Percentiles rank a stretch among this genome's conserved stretches.
These are phyloP conservation scores for Hypotaenidia philippensis DNA, from an alignment of 2,797 vertebrate species.

Conservation along the genomic window DNA sequence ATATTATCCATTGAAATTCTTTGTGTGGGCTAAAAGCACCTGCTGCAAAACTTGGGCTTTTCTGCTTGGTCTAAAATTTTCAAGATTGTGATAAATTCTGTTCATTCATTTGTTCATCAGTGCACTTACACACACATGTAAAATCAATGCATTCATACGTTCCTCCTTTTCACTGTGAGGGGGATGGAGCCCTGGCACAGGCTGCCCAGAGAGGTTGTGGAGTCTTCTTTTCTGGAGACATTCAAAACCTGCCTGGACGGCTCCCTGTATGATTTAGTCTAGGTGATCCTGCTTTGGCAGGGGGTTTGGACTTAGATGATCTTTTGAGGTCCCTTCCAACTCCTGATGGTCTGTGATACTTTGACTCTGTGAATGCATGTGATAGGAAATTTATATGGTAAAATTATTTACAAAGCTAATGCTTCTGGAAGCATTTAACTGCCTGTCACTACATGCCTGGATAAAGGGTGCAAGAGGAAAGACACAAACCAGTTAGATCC, in stretches of 20 bases:
- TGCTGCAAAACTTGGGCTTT: background rate
- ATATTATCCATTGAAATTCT: background rate
- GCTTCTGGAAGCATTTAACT: background rate
- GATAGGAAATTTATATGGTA: background rate
- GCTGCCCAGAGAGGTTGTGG: no score
- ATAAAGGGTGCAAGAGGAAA: background rate
- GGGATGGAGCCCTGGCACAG: no score
- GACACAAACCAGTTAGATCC: background rate
- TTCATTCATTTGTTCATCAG: background rate
- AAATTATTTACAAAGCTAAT: background rate
- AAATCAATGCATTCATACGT: background rate
- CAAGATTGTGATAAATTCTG: background rate
- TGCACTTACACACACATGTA: background rate
- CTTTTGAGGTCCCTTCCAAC: no score
- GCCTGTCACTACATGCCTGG: fast-evolving
- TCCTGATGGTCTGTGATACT: no score
- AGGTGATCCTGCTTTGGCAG: no score
- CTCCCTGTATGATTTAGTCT: no score
- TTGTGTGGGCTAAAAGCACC: background rate
- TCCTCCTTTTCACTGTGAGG: no score
- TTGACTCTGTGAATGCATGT: no score
- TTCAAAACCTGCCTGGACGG: no score
- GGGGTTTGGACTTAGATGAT: no score
- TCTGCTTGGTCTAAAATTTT: background rate
- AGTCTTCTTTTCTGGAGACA: no score